Base-by-base conservation (phyloP, 1,140 invertebrate species). In the Trichogramma pretiosum region DNA sequence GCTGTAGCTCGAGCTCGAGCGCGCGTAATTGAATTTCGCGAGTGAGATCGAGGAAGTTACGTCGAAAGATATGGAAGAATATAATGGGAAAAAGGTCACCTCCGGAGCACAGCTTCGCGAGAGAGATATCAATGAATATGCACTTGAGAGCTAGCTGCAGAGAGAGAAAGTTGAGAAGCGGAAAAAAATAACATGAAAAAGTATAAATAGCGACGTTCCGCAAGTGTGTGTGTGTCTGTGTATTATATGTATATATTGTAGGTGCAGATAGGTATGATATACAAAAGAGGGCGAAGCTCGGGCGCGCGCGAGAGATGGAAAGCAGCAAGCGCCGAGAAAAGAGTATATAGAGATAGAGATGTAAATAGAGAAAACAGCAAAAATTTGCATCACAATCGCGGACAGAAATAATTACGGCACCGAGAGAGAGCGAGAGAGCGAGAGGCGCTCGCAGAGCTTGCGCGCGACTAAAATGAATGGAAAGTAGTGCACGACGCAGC, bases 381-480 rank as follows among this genome's bases (percentile, higher is more conserved):
- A 67, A 68, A 68, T 69, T 69, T 68, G 64, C 65, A 68, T 68
- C 48, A 67, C 65, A 69, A 68, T 68, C 63, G 65, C 50, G 60
- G 61, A 63, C 61, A 62, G 62, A 69, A 67, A 67, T 67, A 70
- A 68, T 68, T 67, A 67, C 62, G 61, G 56, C 57, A 64, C 50
- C 54, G 54, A 58, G 45, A 51, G 52, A 52, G 54, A 48, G 54
- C 39, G 49, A 40, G 46, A 28, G 3, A 34, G 35, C 38, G 28
- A 35, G 39, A 37, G 33, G 30, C 26, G n/a, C n/a, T n/a, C n/a
- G n/a, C n/a, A n/a, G n/a, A n/a, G n/a, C n/a, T n/a, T n/a, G n/a
- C n/a, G n/a, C n/a, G n/a, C 34, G 42, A 33, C 14, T 36, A 28
- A 30, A 32, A 36, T 35, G 35, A 26, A 54, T 34, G 37, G 47